These are phyloP conservation scores for Hyles euphorbiae DNA, from an alignment of 1,140 invertebrate genomes.

Conservation along the genomic window DNA sequence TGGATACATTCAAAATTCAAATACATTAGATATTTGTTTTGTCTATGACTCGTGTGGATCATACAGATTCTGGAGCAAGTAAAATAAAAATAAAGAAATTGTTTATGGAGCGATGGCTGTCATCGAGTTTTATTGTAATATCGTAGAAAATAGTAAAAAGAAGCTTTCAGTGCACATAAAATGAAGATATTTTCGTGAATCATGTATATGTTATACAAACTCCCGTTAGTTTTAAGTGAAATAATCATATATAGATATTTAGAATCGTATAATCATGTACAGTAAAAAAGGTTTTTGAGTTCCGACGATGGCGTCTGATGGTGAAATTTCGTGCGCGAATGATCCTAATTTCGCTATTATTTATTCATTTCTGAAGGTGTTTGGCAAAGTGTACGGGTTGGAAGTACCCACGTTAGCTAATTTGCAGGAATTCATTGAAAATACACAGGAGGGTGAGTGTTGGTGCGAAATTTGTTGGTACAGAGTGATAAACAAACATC, in stretches of 20 bases:
- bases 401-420: conserved; percentile 85
- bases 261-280: conserved; percentile 55
- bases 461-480: conserved; percentile 37
- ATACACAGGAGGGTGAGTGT: conserved; percentile 87
- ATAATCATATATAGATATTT: conserved; percentile 56
- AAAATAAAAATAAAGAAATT: conserved; percentile 24
- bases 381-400: conserved; percentile 87
- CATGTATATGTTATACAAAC: conserved; percentile 73
- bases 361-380: conserved; percentile 94
- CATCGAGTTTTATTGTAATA: conserved; percentile 68
- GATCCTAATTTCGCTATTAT: conserved; percentile 97
- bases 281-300: conserved; percentile 63
- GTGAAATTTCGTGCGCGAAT: conserved; percentile 90
- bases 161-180: conserved; percentile 60
- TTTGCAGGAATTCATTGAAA: conserved; percentile 91
- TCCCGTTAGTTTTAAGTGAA: conserved; percentile 64
- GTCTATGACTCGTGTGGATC: too few relatives aligned
- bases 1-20: too few relatives aligned
- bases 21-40: too few relatives aligned
- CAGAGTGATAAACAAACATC: conserved; percentile 65
- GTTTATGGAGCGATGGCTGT: conserved; percentile 70
- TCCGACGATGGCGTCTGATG: conserved; percentile 88
- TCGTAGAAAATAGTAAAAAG: conserved; percentile 60
- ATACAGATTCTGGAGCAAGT: too few relatives aligned
- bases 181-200: conserved; percentile 73